Evolutionary conservation across 2,113 vertebrate species (phyloP).

Genomic region (Danio rerio): GRCz12tu NC_133187.1:40235501-40236000

Average conservation of each 20-base stretch:
- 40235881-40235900: conserved; percentile 2
- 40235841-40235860: conserved; percentile 4
- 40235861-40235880: not conserved
- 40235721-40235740: conserved; percentile 22
- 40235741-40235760: conserved; percentile 16
- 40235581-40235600: not conserved
- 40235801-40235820: not conserved
- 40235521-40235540: not conserved
- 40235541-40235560: not conserved
- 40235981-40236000: conserved; percentile 30
- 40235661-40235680: not conserved
- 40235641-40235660: not conserved
- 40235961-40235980: conserved; percentile 37
- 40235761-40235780: conserved; percentile 2
- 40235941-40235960: not conserved
- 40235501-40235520: not conserved
- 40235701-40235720: not conserved
- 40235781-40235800: not conserved
- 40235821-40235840: not conserved
- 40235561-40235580: not conserved
- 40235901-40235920: conserved; percentile 5
- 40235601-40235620: not conserved
- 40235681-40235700: not conserved
- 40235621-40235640: not conserved
- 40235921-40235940: conserved; percentile 11